These are phyloP conservation scores for Tetrao urogallus DNA, from an alignment of 2,113 vertebrate genomes.

Conservation along the genomic window DNA sequence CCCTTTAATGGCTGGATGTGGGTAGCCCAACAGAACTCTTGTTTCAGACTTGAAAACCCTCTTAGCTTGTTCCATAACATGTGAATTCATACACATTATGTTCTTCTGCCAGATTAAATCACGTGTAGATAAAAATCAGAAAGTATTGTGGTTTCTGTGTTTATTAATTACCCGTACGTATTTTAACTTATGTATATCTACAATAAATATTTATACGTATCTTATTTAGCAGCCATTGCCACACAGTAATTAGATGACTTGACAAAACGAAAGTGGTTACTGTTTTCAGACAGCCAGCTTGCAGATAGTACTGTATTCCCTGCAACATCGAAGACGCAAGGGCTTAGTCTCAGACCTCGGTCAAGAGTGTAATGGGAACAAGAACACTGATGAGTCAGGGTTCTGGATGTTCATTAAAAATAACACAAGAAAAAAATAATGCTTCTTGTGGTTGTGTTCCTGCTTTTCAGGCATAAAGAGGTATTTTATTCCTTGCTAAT, in stretches of 20 bases:
- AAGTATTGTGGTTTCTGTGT: not conserved
- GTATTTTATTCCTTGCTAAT: not conserved
- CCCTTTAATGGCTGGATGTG: not conserved
- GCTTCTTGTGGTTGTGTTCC: not conserved
- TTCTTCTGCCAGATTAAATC: not conserved
- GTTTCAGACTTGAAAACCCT: not conserved
- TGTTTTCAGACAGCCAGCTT: not conserved
- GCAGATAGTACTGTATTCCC: not conserved
- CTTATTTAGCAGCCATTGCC: not conserved
- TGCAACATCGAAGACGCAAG: not conserved
- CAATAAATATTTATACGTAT: not conserved
- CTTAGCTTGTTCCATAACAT: not conserved
- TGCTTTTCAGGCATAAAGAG: not conserved
- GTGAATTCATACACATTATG: not conserved
- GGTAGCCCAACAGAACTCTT: not conserved
- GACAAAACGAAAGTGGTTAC: not conserved
- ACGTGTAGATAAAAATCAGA: not conserved
- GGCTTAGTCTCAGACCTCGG: not conserved
- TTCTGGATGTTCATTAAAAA: not conserved
- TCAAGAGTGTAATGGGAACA: not conserved
- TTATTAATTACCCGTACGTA: not conserved
- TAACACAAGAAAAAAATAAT: not conserved
- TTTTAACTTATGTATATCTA: not conserved
- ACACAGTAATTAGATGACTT: not conserved
- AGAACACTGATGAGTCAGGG: not conserved